A percentile compares a stretch with the other conserved stretches of the same genome.
Conservation (phyloP, 2,888 invertebrate species). For the Micoletzkya japonica region DNA sequence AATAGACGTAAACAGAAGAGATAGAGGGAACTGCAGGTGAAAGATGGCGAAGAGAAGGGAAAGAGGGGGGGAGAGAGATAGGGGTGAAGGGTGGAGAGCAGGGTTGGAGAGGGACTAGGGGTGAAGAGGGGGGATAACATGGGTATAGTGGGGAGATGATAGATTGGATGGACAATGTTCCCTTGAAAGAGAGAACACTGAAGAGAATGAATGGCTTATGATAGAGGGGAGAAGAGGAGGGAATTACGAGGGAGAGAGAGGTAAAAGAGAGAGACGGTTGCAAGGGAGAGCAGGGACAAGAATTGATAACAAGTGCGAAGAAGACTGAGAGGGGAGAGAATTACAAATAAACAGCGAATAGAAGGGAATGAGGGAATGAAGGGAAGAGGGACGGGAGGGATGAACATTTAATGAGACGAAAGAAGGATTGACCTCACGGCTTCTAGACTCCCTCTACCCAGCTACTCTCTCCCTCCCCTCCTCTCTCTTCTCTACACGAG, state of each 20-base stretch:
- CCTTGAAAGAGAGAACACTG: background rate
- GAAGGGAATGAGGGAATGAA: slow-evolving; percentile 14
- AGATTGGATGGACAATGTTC: background rate
- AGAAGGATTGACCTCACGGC: background rate
- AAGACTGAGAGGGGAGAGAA: background rate
- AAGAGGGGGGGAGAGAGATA: slow-evolving; percentile 25
- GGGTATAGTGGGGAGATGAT: background rate
- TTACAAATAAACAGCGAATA: slow-evolving; percentile 23
- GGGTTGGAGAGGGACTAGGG: slow-evolving; percentile 26
- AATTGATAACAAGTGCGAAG: slow-evolving; percentile 8
- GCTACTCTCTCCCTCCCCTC: background rate
- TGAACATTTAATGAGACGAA: background rate
- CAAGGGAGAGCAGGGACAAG: slow-evolving; percentile 18
- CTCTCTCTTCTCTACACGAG: no score
- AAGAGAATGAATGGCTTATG: background rate
- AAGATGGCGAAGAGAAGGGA: slow-evolving; percentile 21
- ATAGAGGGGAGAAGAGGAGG: background rate
- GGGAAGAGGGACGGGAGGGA: slow-evolving; percentile 20
- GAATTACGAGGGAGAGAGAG: slow-evolving; percentile 4
- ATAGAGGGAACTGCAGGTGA: slow-evolving; percentile 21
- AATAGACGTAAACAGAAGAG: slow-evolving; percentile 3
- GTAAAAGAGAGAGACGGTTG: slow-evolving; percentile 29
- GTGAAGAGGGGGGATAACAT: background rate
- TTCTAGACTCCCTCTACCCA: background rate
- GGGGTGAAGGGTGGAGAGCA: background rate